Conservation (phyloP, 1,140 invertebrate species). For the Bombus vancouverensis region DNA sequence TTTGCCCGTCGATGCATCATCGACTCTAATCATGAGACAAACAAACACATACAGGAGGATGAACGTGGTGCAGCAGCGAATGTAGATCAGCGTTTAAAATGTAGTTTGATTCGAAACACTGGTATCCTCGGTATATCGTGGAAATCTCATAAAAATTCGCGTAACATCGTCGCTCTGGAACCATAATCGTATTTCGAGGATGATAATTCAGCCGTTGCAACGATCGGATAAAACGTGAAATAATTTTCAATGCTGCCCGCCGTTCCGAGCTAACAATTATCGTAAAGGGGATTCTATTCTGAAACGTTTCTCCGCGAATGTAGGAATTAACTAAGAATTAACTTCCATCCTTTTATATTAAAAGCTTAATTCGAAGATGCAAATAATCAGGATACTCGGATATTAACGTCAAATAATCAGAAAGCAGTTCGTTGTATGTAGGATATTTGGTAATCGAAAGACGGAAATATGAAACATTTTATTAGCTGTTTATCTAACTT, state of each 20-base stretch:
- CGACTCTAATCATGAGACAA: constrained; percentile 4
- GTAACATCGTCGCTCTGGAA: constrained; percentile 18
- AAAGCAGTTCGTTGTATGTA: no score
- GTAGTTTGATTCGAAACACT: background rate
- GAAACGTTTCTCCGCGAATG: background rate
- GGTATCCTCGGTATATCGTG: background rate
- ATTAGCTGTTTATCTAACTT: no score
- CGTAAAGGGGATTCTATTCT: background rate
- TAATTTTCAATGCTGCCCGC: constrained; percentile 26
- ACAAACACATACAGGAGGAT: background rate
- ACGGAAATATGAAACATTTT: no score
- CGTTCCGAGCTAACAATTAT: constrained; percentile 15
- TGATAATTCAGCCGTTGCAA: constrained; percentile 30
- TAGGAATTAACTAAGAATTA: background rate
- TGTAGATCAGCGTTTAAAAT: constrained; percentile 20
- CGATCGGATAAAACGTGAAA: constrained; percentile 41
- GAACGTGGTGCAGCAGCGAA: background rate
- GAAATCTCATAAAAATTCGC: constrained; percentile 40
- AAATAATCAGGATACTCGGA: no score
- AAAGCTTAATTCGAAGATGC: no score
- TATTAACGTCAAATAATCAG: no score
- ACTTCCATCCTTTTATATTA: no score
- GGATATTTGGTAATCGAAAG: no score
- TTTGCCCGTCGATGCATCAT: background rate
- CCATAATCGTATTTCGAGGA: constrained; percentile 44